Conservation (phyloP, 2,797 vertebrate genomes). For the Hafferia zeledoni region DNA sequence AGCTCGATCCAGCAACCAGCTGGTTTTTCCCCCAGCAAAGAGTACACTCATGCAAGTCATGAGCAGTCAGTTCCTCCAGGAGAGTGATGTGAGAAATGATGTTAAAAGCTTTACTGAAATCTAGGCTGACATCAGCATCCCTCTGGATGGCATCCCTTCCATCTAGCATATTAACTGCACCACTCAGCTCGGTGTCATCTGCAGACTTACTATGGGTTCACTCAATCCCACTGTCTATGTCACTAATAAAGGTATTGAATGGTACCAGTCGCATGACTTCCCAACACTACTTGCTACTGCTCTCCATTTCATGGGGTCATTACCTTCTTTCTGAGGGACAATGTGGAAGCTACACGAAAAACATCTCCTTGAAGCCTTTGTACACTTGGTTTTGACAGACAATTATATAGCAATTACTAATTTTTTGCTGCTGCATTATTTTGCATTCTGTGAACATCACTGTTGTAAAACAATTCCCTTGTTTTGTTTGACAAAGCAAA, state of each 20-base stretch:
- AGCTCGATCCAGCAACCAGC: not conserved
- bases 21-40: not conserved
- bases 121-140: not conserved
- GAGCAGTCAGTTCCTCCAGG: not conserved
- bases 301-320: not conserved
- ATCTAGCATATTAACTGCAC: not conserved
- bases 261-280: fast-evolving
- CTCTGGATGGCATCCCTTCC: not conserved
- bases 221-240: not conserved
- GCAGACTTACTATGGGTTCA: not conserved
- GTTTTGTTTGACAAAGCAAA: not conserved
- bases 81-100: not conserved
- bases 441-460: not conserved
- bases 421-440: not conserved
- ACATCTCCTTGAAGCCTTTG: not conserved
- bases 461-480: not conserved
- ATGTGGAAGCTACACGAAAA: fast-evolving
- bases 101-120: not conserved
- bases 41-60: not conserved
- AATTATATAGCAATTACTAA: not conserved
- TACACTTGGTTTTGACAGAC: not conserved
- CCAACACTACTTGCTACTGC: not conserved
- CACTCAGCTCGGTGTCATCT: not conserved
- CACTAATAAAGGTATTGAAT: not conserved
- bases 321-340: not conserved